Evolutionary conservation across 2,797 vertebrate species (phyloP), one percentile per base, ranked within the genome.

Genomic region (Lerista edwardsae): DNA sequence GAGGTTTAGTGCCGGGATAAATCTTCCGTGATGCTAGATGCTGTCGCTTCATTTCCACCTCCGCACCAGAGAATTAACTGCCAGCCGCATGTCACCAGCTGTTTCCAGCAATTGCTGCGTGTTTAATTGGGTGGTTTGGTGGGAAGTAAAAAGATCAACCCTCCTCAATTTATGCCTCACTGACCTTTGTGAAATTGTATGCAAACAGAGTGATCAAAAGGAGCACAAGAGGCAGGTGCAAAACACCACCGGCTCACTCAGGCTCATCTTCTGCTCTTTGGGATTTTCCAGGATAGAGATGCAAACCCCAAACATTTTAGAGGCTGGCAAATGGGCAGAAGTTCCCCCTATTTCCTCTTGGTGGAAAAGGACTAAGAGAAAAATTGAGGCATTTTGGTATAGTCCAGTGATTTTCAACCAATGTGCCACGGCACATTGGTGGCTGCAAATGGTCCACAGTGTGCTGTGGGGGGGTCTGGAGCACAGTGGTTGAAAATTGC

Each of bases 121-220:
- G 44, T 77, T 82, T 76, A 77, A 69, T 51, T 14, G 73, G n/a
- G 72, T n/a, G 27, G 36, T 80, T 80, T 69, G 79, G 65, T 64
- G 73, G 65, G 41, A 64, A 77, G 79, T 17, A n/a, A 77, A 86
- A 41, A 51, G 65, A 71, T 71, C 79, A 81, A 36, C 15, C 27
- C 57, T 25, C 57, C 27, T 41, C 73, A 17, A 51, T 86, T 71
- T 72, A 76, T 39, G 73, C 67, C 41, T 77, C 44, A 17, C 65
- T 82, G 84, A 77, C 84, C 84, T 86, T 86, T 81, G 67, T 77
- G 79, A 71, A 76, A 86, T 15, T 51, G 55, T 34, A 86, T 51
- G 79, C 79, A 86, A 71, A 77, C 41, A 12, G 74, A 6, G 29
- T 36, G 39, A 55, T 68, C 47, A 19, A 29, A 57, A 34, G 23